Base-by-base conservation (phyloP, 2,888 invertebrate genomes). In the Leptodirus hochenwartii region DNA sequence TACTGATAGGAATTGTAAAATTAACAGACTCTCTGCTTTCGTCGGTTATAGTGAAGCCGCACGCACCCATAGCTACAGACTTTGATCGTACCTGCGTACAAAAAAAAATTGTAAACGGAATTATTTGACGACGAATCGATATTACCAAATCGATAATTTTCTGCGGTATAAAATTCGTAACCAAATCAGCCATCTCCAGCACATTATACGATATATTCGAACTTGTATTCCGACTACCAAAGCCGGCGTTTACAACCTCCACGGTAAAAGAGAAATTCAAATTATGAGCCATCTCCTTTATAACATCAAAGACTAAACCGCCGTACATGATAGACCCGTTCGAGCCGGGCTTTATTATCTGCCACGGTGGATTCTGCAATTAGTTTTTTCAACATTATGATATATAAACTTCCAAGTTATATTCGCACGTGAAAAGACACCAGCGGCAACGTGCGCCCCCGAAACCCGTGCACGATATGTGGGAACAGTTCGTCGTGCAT, bases 351-450 rank as follows among this genome's bases (percentile, higher is more conserved):
- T 61, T 61, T 2, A 82, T 48, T 17, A 78, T 73, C 46, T 84
- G 80, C 85, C 87, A 88, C 0, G 87, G 87, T 1, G 87, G 85
- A 55, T 79, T 81, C 87, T 88, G 48, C 39, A 63, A 53, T 4
- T 24, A 24, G 5, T 24, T 8, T 24, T n/a, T 24, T 24, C 8
- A 20, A 20, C n/a, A 20, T 8, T 8, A 20, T 8, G 20, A 8
- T 20, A n/a, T 8, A 20, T 20, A 20, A 20, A n/a, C 6, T 8
- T 20, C 8, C n/a, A n/a, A 20, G 20, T 8, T 20, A 20, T 20
- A 20, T 35, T 50, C 68, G 64, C 56, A 85, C 87, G 52, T 87
- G 76, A 47, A 73, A 75, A 0, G 81, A 74, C 2, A 78, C 61
- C 16, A 87, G 61, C 1, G 80, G 74, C 37, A 88, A 51, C 11